phyloP scores from a whole-genome alignment of 2,113 vertebrate genomes.

The Holacanthus passer region DNA sequence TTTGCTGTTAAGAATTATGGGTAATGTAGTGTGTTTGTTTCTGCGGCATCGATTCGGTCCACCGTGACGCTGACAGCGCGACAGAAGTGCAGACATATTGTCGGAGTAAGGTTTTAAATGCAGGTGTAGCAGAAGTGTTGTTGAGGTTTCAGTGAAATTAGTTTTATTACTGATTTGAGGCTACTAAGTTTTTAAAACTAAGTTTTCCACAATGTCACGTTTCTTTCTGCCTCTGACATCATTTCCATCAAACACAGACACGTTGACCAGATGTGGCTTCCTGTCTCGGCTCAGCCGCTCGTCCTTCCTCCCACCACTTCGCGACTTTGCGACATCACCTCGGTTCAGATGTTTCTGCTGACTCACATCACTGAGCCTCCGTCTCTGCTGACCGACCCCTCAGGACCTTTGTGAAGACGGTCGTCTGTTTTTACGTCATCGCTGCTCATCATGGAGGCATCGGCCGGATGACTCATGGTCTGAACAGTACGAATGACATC shows the following conservation, averaged over 20 bases:
- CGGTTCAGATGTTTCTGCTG: slow-evolving; percentile 25
- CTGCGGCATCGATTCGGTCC: too few relatives aligned
- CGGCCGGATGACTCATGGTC: neutral
- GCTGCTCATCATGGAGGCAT: neutral
- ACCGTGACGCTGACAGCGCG: too few relatives aligned
- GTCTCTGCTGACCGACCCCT: neutral
- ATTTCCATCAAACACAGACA: neutral
- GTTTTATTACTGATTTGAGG: too few relatives aligned
- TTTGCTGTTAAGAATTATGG: too few relatives aligned
- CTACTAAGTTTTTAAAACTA: neutral
- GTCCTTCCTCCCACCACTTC: neutral
- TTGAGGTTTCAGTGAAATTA: too few relatives aligned
- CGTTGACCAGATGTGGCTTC: neutral
- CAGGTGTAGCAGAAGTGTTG: too few relatives aligned
- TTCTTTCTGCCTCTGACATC: neutral
- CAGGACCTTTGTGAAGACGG: neutral
- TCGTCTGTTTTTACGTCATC: neutral
- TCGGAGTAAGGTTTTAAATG: too few relatives aligned
- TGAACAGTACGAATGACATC: neutral
- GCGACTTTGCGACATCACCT: slow-evolving; percentile 10
- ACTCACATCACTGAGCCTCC: neutral
- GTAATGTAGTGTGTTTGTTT: too few relatives aligned
- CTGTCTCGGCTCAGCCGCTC: neutral
- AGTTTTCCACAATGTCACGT: neutral
- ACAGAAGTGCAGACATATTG: too few relatives aligned